Percentiles rank a stretch among this genome's conserved stretches.
These are phyloP conservation scores for Decapterus maruadsi DNA, from an alignment of 2,797 vertebrate genomes.

Conservation along the genomic window DNA sequence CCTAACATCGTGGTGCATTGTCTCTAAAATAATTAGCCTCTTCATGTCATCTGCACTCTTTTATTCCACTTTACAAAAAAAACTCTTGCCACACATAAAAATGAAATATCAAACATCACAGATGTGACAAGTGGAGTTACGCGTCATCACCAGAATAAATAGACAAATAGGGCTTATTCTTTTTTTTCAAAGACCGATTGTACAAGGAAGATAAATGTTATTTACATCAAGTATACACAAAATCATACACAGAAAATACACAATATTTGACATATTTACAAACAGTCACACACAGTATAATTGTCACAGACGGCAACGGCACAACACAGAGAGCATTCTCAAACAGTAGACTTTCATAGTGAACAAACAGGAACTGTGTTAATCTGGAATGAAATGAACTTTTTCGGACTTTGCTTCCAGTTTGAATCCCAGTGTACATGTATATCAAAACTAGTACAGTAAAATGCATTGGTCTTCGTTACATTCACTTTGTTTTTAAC, in stretches of 20 bases:
- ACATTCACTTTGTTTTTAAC: slow-evolving; percentile 51
- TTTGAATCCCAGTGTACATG: slow-evolving; percentile 5
- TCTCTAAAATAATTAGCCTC: slow-evolving; percentile 32
- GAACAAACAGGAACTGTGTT: slow-evolving; percentile 52
- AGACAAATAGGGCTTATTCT: slow-evolving; percentile 53
- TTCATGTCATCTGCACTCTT: slow-evolving; percentile 59
- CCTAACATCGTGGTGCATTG: background rate
- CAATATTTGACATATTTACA: slow-evolving; percentile 78
- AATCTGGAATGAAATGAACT: slow-evolving; percentile 41
- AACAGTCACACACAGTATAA: slow-evolving; percentile 59
- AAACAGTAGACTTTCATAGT: slow-evolving; percentile 59
- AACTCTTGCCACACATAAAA: slow-evolving; percentile 71
- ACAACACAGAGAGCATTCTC: slow-evolving; percentile 76
- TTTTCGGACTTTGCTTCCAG: slow-evolving; percentile 18
- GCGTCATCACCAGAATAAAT: slow-evolving; percentile 64
- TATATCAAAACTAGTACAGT: slow-evolving; percentile 44
- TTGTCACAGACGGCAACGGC: slow-evolving; percentile 67
- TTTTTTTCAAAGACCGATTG: slow-evolving; percentile 36
- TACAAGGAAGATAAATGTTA: slow-evolving; percentile 55
- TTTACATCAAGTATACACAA: slow-evolving; percentile 69
- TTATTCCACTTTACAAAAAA: slow-evolving; percentile 85
- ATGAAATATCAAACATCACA: slow-evolving; percentile 75
- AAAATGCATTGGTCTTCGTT: slow-evolving; percentile 43
- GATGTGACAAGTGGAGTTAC: slow-evolving; percentile 58
- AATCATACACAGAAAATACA: slow-evolving; percentile 68